Evolutionary conservation across 2,797 vertebrate species (phyloP).

Genomic region (Anomalospiza imberbis): DNA sequence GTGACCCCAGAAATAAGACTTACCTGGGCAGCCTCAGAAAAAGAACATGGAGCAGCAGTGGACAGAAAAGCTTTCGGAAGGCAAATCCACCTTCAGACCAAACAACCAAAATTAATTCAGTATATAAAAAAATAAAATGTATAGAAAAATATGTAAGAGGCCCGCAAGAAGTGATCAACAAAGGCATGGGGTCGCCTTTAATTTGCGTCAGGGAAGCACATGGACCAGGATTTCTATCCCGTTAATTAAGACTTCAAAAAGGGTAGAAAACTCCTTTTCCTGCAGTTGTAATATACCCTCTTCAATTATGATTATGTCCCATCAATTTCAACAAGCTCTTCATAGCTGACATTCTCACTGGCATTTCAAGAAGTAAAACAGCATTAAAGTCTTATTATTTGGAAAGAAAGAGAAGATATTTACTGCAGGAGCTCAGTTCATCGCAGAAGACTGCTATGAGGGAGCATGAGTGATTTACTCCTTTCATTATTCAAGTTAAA

Average conservation of each 20-base stretch:
- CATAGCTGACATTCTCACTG: neutral
- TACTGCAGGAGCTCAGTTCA: neutral
- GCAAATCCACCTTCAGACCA: neutral
- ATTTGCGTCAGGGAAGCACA: neutral
- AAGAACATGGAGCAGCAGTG: neutral
- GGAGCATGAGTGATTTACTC: constrained; percentile 52
- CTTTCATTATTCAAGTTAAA: constrained; percentile 59
- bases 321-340: neutral
- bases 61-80: neutral
- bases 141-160: neutral
- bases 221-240: neutral
- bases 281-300: neutral
- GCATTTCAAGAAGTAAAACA: neutral
- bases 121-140: neutral
- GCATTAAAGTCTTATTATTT: neutral
- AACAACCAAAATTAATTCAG: neutral
- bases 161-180: neutral
- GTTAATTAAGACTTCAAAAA: neutral
- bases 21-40: neutral
- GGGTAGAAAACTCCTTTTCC: neutral
- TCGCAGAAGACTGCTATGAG: neutral
- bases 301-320: neutral
- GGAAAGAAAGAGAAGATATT: constrained; percentile 13
- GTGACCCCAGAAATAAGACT: neutral
- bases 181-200: neutral